These are phyloP conservation scores for Malachius bipustulatus DNA, from an alignment of 2,888 invertebrate species.

Conservation along the genomic window DNA sequence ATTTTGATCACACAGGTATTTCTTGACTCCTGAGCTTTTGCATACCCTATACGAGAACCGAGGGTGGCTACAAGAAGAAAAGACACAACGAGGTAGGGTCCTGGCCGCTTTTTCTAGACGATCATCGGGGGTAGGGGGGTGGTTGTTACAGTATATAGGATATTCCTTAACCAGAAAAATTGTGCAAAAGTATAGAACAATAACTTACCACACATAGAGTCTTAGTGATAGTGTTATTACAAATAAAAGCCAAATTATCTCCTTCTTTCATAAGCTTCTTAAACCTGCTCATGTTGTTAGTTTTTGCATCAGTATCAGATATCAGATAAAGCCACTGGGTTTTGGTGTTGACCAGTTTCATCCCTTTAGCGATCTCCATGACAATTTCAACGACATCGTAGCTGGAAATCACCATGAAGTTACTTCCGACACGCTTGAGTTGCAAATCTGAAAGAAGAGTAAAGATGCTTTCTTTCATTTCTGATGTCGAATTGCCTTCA, in stretches of 20 bases:
- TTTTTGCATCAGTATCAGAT: conserved; percentile 44
- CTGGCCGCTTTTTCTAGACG: not conserved
- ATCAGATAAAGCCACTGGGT: conserved; percentile 77
- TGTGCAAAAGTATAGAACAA: conserved; percentile 7
- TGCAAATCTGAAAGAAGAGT: not conserved
- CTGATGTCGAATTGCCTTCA: conserved; percentile 18
- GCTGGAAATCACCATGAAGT: conserved; percentile 52
- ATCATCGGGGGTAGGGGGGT: too few species aligned
- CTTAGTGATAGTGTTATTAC: conserved; percentile 48
- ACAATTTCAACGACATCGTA: conserved; percentile 49
- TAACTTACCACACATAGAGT: conserved; percentile 44
- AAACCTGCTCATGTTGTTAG: conserved; percentile 43
- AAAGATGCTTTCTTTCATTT: conserved; percentile 21
- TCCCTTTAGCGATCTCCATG: conserved; percentile 54
- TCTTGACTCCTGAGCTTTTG: too few species aligned
- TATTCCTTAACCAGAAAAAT: conserved; percentile 1
- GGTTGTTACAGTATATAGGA: too few species aligned
- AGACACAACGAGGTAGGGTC: not conserved
- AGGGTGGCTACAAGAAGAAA: conserved; percentile 1
- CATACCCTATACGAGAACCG: too few species aligned
- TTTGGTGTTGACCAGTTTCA: conserved; percentile 54
- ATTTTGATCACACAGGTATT: too few species aligned
- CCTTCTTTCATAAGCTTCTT: conserved; percentile 56
- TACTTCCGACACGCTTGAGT: conserved; percentile 26
- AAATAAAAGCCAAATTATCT: conserved; percentile 67